Evolutionary conservation across 1,140 invertebrate species (phyloP).

Genomic region (Oncopeltus fasciatus): DNA sequence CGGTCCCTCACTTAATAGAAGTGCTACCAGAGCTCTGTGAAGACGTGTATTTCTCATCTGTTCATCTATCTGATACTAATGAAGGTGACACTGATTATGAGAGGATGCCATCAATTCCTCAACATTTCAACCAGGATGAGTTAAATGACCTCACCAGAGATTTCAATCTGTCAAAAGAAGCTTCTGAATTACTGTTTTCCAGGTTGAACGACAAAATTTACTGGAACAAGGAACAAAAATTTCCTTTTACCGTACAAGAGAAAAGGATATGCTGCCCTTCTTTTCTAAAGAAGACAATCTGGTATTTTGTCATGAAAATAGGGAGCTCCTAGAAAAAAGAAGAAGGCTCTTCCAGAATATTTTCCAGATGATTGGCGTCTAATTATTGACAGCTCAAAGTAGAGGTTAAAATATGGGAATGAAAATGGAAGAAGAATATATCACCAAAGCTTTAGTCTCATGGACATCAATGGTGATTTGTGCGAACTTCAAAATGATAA

Average conservation of each 20-base stretch:
- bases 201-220: slow-evolving; percentile 16
- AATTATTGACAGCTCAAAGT: slow-evolving; percentile 8
- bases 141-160: slow-evolving; percentile 15
- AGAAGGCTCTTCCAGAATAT: slow-evolving; percentile 1
- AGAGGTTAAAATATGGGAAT: not conserved
- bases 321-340: not conserved
- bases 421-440: not conserved
- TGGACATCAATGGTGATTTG: not conserved
- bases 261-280: slow-evolving; percentile 6
- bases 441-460: not conserved
- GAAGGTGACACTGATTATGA: slow-evolving; percentile 9
- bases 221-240: slow-evolving; percentile 14
- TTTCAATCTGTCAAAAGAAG: slow-evolving; percentile 16
- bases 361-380: not conserved
- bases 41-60: not conserved
- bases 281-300: slow-evolving; percentile 9
- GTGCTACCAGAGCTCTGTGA: not conserved
- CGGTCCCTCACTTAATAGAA: not conserved
- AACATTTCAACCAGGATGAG: slow-evolving; percentile 18
- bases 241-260: slow-evolving; percentile 15
- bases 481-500: not conserved
- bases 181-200: slow-evolving; percentile 17
- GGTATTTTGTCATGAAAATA: slow-evolving; percentile 1
- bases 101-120: slow-evolving; percentile 9
- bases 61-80: not conserved